phyloP scores from a whole-genome alignment of 2,113 vertebrate species.

The Brachyistius frenatus region DNA sequence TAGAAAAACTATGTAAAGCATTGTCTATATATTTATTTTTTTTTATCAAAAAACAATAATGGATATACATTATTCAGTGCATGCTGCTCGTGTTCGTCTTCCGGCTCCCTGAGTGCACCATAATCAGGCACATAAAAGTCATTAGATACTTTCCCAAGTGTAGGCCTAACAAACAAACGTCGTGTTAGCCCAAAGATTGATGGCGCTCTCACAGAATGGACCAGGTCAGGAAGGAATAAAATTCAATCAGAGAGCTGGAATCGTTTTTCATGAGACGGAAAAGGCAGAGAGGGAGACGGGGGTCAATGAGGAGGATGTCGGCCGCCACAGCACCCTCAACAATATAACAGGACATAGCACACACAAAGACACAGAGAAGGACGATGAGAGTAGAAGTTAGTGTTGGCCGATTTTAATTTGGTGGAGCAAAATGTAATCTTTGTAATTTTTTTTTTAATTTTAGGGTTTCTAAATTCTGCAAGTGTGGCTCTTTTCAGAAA shows the following conservation, averaged over 20 bases:
- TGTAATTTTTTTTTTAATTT: too few relatives aligned
- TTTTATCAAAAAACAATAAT: neutral
- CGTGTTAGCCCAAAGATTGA: slow-evolving; percentile 93
- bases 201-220: slow-evolving; percentile 87
- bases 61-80: neutral
- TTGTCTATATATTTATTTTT: neutral
- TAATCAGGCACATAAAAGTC: slow-evolving; percentile 85
- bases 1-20: too few relatives aligned
- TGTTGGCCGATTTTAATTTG: neutral
- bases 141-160: slow-evolving; percentile 87
- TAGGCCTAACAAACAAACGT: slow-evolving; percentile 92
- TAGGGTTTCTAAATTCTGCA: too few relatives aligned
- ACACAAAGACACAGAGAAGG: slow-evolving; percentile 25
- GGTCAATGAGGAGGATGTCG: slow-evolving; percentile 85
- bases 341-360: slow-evolving; percentile 69
- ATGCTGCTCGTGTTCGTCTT: neutral
- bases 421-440: slow-evolving; percentile 9
- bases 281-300: slow-evolving; percentile 85
- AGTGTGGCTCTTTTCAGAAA: too few relatives aligned
- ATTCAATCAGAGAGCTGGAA: slow-evolving; percentile 88
- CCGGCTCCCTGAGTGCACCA: slow-evolving; percentile 25
- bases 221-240: slow-evolving; percentile 92
- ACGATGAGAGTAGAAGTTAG: neutral
- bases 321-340: slow-evolving; percentile 80
- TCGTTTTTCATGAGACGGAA: slow-evolving; percentile 90